A percentile compares a stretch with the other conserved stretches of the same genome.
These are phyloP conservation scores for Chionomys nivalis DNA, from an alignment of 2,113 vertebrate species.

Conservation along the genomic window DNA sequence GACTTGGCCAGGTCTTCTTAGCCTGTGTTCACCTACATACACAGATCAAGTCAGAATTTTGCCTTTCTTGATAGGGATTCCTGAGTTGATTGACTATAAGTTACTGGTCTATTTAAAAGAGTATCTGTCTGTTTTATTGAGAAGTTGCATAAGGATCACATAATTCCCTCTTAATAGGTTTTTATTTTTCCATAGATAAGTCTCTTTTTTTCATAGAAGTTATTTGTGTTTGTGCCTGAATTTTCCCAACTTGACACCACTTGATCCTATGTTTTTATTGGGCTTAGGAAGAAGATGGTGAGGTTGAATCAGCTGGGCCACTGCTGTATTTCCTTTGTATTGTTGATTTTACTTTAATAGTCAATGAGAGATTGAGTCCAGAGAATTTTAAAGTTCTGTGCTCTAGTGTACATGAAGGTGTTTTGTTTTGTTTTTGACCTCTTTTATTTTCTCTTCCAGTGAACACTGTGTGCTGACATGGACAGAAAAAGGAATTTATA, in stretches of 20 bases:
- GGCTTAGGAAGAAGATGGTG: neutral
- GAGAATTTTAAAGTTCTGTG: neutral
- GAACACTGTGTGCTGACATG: constrained; percentile 96
- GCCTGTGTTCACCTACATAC: neutral
- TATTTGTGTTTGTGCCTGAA: constrained; percentile 2
- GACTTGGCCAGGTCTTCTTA: neutral
- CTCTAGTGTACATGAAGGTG: neutral
- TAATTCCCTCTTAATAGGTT: neutral
- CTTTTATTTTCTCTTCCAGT: constrained; percentile 83
- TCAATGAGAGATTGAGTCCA: neutral
- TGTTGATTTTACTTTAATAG: neutral
- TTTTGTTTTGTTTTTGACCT: neutral
- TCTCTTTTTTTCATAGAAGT: constrained; percentile 11
- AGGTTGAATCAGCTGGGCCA: neutral
- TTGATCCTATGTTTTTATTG: neutral
- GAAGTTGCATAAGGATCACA: neutral
- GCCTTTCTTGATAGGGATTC: neutral
- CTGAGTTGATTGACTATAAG: neutral
- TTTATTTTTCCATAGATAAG: neutral
- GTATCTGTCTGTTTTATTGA: neutral
- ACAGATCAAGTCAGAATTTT: neutral
- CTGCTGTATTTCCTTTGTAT: neutral
- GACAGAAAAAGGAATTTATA: constrained; percentile 95
- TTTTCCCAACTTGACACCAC: neutral
- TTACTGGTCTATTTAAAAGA: constrained; percentile 39